These are phyloP conservation scores for Prenolepis imparis DNA, from an alignment of 2,888 invertebrate species.

Conservation along the genomic window DNA sequence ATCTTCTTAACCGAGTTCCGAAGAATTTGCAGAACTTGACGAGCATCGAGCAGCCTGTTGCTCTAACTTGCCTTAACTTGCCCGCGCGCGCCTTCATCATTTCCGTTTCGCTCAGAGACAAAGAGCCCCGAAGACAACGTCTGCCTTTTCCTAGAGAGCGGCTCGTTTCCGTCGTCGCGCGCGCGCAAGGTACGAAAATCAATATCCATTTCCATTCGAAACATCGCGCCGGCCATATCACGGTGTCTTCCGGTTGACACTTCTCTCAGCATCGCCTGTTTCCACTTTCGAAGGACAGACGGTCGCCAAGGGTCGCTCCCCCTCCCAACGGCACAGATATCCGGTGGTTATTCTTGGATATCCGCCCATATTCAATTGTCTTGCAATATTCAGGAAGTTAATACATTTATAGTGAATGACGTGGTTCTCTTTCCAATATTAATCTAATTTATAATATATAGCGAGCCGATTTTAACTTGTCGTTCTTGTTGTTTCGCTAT, in stretches of 20 bases:
- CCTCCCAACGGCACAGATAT: background rate
- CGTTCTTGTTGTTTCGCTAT: background rate
- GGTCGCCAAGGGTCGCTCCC: background rate
- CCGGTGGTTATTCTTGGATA: constrained; percentile 29
- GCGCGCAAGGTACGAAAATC: constrained; percentile 40
- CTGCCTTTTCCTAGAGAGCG: constrained; percentile 7
- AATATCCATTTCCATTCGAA: constrained; percentile 55
- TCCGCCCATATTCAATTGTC: background rate
- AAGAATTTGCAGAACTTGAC: constrained; percentile 47
- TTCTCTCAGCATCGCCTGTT: constrained; percentile 20
- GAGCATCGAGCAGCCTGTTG: constrained; percentile 47
- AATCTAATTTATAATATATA: background rate
- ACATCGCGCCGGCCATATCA: constrained; percentile 13
- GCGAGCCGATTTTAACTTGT: background rate
- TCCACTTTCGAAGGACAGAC: constrained; percentile 9
- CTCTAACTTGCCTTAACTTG: constrained; percentile 30
- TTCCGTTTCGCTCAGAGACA: constrained; percentile 5
- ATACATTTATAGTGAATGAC: background rate
- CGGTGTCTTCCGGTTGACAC: constrained; percentile 10
- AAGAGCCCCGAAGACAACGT: constrained; percentile 46
- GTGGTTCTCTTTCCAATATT: background rate
- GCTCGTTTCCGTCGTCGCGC: constrained; percentile 16
- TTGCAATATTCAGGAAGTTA: background rate
- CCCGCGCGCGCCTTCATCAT: background rate
- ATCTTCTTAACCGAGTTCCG: constrained; percentile 47